A percentile compares a stretch with the other conserved stretches of the same genome.
Conservation (phyloP, 2,888 invertebrate species). For the Steromphala cineraria region DNA sequence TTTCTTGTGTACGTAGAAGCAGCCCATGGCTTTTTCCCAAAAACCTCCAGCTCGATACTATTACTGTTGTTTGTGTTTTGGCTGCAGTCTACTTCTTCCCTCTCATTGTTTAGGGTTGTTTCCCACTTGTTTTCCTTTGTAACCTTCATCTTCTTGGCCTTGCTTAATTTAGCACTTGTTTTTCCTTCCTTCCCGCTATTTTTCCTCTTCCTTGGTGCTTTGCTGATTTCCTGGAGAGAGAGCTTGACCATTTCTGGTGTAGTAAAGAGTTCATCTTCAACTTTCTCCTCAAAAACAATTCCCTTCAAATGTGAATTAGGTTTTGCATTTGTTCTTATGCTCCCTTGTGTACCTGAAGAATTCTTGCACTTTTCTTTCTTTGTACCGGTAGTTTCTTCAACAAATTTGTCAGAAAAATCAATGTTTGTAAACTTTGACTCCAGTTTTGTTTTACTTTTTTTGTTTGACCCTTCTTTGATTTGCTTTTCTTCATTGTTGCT, state of each 20-base stretch:
- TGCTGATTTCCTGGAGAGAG: slow-evolving; percentile 33
- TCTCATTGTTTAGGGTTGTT: too few species aligned
- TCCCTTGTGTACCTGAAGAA: too few species aligned
- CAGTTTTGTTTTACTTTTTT: background rate
- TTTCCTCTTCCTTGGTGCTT: slow-evolving; percentile 44
- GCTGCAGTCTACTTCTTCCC: too few species aligned
- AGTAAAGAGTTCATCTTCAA: slow-evolving; percentile 25
- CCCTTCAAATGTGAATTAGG: background rate
- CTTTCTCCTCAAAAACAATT: background rate
- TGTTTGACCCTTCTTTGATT: background rate
- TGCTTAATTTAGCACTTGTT: background rate
- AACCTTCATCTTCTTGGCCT: background rate
- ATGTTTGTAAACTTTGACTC: too few species aligned
- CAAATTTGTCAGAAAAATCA: too few species aligned
- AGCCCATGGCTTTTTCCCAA: background rate
- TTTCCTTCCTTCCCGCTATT: background rate
- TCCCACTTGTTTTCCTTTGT: background rate
- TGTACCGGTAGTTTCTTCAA: too few species aligned
- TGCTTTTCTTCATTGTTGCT: background rate
- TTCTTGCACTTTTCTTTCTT: too few species aligned
- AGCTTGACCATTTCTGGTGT: slow-evolving; percentile 47
- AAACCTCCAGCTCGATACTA: background rate
- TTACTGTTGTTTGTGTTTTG: background rate
- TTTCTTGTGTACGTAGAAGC: background rate
- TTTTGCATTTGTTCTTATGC: too few species aligned